A percentile compares a stretch with the other conserved stretches of the same genome.
Evolutionary conservation across 2,797 vertebrate species (phyloP).

Genomic region (Arrhamphus sclerolepis): DNA sequence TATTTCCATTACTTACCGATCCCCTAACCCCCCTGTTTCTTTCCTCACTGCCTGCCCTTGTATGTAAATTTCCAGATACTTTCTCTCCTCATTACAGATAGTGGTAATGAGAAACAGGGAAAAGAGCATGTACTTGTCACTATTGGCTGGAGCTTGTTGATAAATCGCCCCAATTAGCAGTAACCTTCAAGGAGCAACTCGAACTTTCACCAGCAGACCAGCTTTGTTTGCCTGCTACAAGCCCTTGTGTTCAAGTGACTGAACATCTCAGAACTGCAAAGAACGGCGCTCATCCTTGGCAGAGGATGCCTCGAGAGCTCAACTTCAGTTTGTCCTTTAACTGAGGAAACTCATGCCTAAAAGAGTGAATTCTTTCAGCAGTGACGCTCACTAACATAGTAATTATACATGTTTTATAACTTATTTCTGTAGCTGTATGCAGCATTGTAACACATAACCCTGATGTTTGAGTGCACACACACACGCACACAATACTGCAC

Average conservation of each 20-base stretch:
- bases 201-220: constrained; percentile 53
- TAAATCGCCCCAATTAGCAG: constrained; percentile 81
- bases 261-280: constrained; percentile 27
- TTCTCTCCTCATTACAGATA: constrained; percentile 72
- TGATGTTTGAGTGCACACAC: too few species aligned
- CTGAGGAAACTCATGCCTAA: too few species aligned
- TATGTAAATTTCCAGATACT: constrained; percentile 71
- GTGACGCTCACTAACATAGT: too few species aligned
- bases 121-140: constrained; percentile 79
- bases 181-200: constrained; percentile 78
- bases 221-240: constrained; percentile 59
- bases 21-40: constrained; percentile 16
- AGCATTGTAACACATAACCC: too few species aligned
- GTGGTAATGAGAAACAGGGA: constrained; percentile 78
- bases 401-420: too few species aligned
- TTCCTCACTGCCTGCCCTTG: constrained; percentile 34
- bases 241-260: constrained; percentile 33
- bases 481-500: too few species aligned
- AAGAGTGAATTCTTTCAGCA: too few species aligned
- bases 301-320: not conserved
- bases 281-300: constrained; percentile 8
- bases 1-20: constrained; percentile 13
- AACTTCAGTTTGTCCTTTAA: constrained; percentile 4
- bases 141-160: constrained; percentile 71
- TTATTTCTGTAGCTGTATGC: too few species aligned